A percentile compares a stretch with the other conserved stretches of the same genome.
phyloP scores from a whole-genome alignment of 2,888 invertebrate genomes.

The Cataglyphis cursor region DNA sequence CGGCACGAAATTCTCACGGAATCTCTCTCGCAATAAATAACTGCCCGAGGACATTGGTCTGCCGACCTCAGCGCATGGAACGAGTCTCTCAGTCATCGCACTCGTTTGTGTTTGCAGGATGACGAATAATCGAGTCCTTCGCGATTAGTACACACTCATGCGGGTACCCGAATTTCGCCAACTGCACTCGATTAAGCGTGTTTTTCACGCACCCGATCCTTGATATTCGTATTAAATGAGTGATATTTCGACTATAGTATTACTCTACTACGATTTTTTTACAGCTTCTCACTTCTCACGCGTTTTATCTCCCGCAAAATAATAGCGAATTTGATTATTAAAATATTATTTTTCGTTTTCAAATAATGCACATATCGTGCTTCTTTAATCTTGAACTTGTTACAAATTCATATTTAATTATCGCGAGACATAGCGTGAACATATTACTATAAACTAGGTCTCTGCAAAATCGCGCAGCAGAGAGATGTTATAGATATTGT shows the following conservation, averaged over 20 bases:
- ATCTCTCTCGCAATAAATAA: constrained; percentile 56
- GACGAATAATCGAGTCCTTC: constrained; percentile 68
- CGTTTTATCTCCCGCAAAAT: too few relatives aligned
- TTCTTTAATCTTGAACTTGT: background rate
- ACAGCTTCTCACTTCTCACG: background rate
- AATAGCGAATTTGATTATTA: background rate
- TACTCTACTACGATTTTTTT: background rate
- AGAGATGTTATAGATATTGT: background rate
- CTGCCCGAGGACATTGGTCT: constrained; percentile 57
- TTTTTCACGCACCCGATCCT: background rate
- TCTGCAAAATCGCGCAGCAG: background rate
- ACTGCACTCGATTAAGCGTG: constrained; percentile 72
- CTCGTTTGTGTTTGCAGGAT: constrained; percentile 55
- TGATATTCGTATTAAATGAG: background rate
- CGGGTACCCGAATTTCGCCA: constrained; percentile 73
- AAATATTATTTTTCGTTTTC: background rate
- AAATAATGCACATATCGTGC: background rate
- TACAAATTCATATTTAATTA: constrained; percentile 3
- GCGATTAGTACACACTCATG: constrained; percentile 75
- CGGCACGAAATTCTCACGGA: constrained; percentile 62
- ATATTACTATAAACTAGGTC: background rate
- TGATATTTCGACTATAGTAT: background rate
- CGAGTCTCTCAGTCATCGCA: constrained; percentile 67
- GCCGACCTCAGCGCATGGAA: constrained; percentile 66
- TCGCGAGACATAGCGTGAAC: background rate